Conservation (phyloP, 1,140 invertebrate species). For the Tenebrio molitor region DNA sequence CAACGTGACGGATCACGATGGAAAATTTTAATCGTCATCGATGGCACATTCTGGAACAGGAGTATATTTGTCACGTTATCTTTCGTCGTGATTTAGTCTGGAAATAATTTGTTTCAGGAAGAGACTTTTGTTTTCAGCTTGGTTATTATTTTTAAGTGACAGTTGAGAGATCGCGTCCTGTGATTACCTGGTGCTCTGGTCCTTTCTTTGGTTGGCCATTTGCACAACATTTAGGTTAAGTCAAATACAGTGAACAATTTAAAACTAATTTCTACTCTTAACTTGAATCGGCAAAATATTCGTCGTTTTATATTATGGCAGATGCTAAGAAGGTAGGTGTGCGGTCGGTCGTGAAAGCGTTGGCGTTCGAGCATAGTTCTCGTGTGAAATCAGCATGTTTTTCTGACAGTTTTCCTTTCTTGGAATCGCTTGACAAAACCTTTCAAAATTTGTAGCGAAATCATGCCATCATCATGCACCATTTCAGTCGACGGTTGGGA, state of each 20-base stretch:
- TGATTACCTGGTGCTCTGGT: neutral
- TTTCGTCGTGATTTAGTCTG: neutral
- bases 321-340: constrained; percentile 22
- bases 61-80: no score
- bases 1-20: no score
- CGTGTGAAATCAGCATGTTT: constrained; percentile 13
- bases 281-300: neutral
- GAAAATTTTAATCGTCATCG: no score
- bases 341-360: neutral
- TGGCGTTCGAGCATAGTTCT: neutral
- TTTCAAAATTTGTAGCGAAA: constrained; percentile 9
- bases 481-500: constrained; percentile 9
- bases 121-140: no score
- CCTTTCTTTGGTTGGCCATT: constrained; percentile 35
- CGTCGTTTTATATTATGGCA: constrained; percentile 21
- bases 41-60: no score
- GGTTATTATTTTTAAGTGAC: no score
- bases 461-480: constrained; percentile 9
- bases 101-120: no score
- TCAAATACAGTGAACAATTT: constrained; percentile 5
- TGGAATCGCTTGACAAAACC: constrained; percentile 11
- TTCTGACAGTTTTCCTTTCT: constrained; percentile 6
- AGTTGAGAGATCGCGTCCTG: neutral
- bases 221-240: constrained; percentile 31
- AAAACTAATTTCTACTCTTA: constrained; percentile 4